A percentile compares a stretch with the other conserved stretches of the same genome.
Conservation (phyloP, 2,888 invertebrate genomes). For the Brachynemurus nebulosus region DNA sequence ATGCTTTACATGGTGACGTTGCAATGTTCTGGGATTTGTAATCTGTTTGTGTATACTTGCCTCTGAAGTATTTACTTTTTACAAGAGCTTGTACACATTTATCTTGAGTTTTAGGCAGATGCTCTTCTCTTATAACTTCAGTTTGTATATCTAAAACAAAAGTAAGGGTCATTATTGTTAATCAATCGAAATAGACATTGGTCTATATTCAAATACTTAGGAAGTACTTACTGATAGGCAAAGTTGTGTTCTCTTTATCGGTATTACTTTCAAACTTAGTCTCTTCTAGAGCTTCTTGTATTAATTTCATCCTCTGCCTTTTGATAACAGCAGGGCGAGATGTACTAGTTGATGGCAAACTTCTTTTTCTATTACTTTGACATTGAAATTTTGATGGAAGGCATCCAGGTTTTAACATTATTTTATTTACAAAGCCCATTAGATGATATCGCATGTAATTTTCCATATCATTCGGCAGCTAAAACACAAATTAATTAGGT, state of each 20-base stretch:
- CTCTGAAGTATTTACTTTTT: neutral
- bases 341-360: neutral
- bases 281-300: neutral
- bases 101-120: neutral
- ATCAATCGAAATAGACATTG: no score
- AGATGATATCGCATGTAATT: constrained; percentile 3
- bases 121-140: neutral
- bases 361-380: neutral
- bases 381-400: constrained; percentile 4
- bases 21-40: no score
- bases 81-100: neutral
- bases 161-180: no score
- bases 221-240: no score
- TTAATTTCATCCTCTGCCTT: neutral
- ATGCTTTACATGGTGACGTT: no score
- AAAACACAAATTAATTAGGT: neutral
- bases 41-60: constrained; percentile 11
- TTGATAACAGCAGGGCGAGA: neutral
- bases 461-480: constrained; percentile 4
- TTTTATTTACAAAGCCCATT: constrained; percentile 1
- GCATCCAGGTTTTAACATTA: neutral
- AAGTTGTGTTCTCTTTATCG: neutral
- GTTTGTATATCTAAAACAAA: neutral
- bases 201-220: no score
- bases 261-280: neutral